Percentiles rank a stretch among this genome's conserved stretches.
Conservation (phyloP, 2,797 vertebrate species). For the Galagoides demidoff region DNA sequence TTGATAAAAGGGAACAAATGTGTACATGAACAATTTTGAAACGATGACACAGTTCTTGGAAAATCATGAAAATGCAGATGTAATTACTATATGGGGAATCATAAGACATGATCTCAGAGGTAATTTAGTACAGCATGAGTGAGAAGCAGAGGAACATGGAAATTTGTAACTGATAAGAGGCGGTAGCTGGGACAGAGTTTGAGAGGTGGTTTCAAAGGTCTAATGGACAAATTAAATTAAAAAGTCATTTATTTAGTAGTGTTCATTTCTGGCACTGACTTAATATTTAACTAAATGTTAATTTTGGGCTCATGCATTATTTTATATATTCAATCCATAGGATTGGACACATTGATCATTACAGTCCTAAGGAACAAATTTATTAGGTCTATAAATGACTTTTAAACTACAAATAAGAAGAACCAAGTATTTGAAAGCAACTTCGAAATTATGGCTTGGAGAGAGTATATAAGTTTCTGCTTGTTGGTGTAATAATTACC, state of each 20-base stretch:
- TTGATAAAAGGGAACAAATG: background rate
- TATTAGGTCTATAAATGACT: slow-evolving; percentile 61
- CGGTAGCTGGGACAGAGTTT: background rate
- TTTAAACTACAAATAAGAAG: slow-evolving; percentile 53
- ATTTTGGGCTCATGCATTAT: background rate
- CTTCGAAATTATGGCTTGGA: background rate
- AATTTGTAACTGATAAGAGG: background rate
- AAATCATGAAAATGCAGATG: slow-evolving; percentile 47
- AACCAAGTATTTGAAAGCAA: slow-evolving; percentile 61
- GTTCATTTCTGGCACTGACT: background rate
- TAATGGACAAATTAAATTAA: background rate
- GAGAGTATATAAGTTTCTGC: background rate
- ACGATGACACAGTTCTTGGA: background rate
- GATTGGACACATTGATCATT: slow-evolving; percentile 14
- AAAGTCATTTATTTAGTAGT: background rate
- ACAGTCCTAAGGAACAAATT: slow-evolving; percentile 20
- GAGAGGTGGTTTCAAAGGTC: background rate
- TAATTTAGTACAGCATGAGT: background rate
- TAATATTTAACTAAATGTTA: slow-evolving; percentile 40
- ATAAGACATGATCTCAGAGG: background rate
- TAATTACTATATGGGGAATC: slow-evolving; percentile 29
- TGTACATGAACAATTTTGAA: background rate
- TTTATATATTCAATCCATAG: slow-evolving; percentile 7
- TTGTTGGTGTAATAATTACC: slow-evolving; percentile 57
- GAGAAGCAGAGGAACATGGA: background rate